Conservation (phyloP, 2,113 vertebrate genomes). For the Peromyscus californicus region DNA sequence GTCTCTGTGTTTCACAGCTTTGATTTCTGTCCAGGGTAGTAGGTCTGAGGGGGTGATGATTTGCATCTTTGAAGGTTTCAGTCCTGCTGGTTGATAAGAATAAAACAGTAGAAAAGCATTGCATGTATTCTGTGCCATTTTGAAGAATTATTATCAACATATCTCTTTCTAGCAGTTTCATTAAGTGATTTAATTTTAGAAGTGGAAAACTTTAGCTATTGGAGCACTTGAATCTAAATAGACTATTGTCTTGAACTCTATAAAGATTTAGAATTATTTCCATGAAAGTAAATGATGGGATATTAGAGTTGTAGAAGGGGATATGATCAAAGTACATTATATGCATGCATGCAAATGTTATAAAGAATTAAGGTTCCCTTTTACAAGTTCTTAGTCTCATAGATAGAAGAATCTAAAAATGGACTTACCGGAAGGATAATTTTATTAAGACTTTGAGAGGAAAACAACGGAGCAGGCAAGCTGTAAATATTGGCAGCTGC, state of each 20-base stretch:
- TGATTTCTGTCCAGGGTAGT: slow-evolving; percentile 62
- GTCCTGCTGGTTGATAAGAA: slow-evolving; percentile 34
- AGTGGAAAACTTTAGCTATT: slow-evolving; percentile 39
- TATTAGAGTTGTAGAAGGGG: background rate
- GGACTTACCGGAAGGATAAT: background rate
- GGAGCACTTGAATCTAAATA: slow-evolving; percentile 53
- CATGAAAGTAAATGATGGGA: background rate
- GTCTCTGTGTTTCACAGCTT: slow-evolving; percentile 16
- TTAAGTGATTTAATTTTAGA: slow-evolving; percentile 61
- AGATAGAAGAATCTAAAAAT: background rate
- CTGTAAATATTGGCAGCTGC: background rate
- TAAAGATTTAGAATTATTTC: slow-evolving; percentile 60
- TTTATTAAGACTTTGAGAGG: background rate
- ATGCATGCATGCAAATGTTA: background rate
- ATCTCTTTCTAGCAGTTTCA: slow-evolving; percentile 61
- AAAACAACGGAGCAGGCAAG: background rate
- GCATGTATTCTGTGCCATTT: slow-evolving; percentile 44
- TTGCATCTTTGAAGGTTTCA: slow-evolving; percentile 66
- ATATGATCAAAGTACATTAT: background rate
- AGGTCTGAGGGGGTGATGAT: background rate
- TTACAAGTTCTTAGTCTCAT: background rate
- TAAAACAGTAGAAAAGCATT: slow-evolving; percentile 19
- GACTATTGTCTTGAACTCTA: slow-evolving; percentile 55
- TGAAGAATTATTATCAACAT: slow-evolving; percentile 51
- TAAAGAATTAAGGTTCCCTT: background rate